phyloP scores from a whole-genome alignment of 2,113 vertebrate genomes.

The Microcebus murinus region DNA sequence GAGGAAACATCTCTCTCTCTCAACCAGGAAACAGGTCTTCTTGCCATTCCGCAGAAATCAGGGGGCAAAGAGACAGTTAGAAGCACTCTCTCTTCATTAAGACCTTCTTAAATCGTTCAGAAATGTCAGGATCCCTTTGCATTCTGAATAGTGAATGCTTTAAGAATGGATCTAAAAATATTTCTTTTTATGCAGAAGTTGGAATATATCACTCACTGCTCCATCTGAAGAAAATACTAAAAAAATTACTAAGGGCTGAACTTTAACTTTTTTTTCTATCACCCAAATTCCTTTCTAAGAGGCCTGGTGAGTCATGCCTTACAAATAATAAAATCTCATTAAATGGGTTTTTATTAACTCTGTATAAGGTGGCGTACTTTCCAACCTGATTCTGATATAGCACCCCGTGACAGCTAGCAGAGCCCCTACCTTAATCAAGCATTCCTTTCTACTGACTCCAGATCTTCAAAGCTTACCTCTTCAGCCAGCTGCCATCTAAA shows the following conservation, averaged over 20 bases:
- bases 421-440: too few relatives aligned
- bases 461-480: too few relatives aligned
- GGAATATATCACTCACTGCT: neutral
- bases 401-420: too few relatives aligned
- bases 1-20: neutral
- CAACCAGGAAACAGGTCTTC: neutral
- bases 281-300: too few relatives aligned
- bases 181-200: neutral
- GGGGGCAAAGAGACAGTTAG: neutral
- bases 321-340: too few relatives aligned
- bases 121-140: neutral
- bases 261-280: too few relatives aligned
- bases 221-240: neutral
- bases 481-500: too few relatives aligned
- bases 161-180: conserved; percentile 45
- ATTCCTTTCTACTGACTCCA: too few relatives aligned
- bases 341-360: too few relatives aligned
- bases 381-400: too few relatives aligned
- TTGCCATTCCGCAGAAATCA: neutral
- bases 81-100: neutral
- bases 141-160: conserved; percentile 11
- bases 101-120: neutral
- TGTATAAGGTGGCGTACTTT: too few relatives aligned
- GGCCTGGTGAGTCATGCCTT: too few relatives aligned
- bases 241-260: neutral